Conservation (phyloP, 2,888 invertebrate genomes). For the Meta bourneti region DNA sequence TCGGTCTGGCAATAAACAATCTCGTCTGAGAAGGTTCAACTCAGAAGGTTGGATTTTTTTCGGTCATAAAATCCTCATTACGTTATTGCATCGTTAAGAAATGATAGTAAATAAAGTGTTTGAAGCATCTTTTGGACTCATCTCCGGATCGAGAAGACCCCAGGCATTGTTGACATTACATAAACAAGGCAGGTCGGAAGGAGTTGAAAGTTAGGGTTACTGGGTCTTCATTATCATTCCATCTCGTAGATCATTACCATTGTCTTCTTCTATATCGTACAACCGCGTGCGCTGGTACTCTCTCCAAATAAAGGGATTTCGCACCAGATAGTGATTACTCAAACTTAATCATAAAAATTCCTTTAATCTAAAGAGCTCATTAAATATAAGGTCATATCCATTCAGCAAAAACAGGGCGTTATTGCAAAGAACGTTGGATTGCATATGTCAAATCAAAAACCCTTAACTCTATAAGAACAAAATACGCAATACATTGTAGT, state of each 20-base stretch:
- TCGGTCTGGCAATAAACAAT: background rate
- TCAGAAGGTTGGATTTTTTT: background rate
- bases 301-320: background rate
- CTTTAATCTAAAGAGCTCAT: background rate
- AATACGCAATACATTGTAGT: no score
- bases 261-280: slow-evolving; percentile 18
- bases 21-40: background rate
- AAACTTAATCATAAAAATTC: background rate
- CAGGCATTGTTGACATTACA: slow-evolving; percentile 51
- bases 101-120: slow-evolving; percentile 51
- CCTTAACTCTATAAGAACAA: no score
- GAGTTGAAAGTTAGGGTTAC: slow-evolving; percentile 68
- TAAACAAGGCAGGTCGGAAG: slow-evolving; percentile 56
- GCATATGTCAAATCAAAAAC: no score
- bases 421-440: no score
- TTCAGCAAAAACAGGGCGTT: no score
- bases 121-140: slow-evolving; percentile 1
- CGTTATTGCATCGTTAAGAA: slow-evolving; percentile 22
- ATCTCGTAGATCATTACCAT: slow-evolving; percentile 20
- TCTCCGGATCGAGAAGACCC: slow-evolving; percentile 58
- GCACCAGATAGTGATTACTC: slow-evolving; percentile 4
- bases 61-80: slow-evolving; percentile 19
- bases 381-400: no score
- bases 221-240: slow-evolving; percentile 66
- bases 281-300: background rate